Conservation (phyloP, 1,140 invertebrate genomes). For the Ectropis grisescens region DNA sequence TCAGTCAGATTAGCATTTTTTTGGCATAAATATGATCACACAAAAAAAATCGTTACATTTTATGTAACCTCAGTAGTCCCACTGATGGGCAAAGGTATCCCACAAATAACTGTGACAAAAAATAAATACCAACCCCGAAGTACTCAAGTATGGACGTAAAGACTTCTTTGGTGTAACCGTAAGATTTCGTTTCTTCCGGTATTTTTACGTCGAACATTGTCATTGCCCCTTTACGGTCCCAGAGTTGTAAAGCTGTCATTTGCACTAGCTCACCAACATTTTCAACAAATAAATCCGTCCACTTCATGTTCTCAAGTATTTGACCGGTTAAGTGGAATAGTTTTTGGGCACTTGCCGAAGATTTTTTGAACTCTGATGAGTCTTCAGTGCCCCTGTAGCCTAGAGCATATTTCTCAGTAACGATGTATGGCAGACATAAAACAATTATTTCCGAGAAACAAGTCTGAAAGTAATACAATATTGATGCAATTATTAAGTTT, state of each 20-base stretch:
- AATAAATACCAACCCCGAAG: slow-evolving; percentile 41
- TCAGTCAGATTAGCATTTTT: too few relatives aligned
- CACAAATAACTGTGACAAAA: too few relatives aligned
- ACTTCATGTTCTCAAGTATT: slow-evolving; percentile 35
- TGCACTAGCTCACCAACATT: slow-evolving; percentile 44
- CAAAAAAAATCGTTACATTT: too few relatives aligned
- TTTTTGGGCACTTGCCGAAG: slow-evolving; percentile 20
- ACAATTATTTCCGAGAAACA: slow-evolving; percentile 39
- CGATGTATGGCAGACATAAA: slow-evolving; percentile 41
- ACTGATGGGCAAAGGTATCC: too few relatives aligned
- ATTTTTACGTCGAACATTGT: slow-evolving; percentile 25
- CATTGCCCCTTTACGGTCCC: slow-evolving; percentile 22
- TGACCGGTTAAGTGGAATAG: slow-evolving; percentile 34
- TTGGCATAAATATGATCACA: too few relatives aligned
- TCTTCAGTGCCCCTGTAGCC: background rate
- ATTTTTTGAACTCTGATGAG: slow-evolving; percentile 7
- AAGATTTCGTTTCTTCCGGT: slow-evolving; percentile 14
- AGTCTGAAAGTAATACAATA: slow-evolving; percentile 21
- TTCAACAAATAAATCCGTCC: slow-evolving; percentile 41
- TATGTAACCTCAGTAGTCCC: too few relatives aligned
- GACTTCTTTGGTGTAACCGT: slow-evolving; percentile 31
- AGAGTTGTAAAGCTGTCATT: slow-evolving; percentile 25
- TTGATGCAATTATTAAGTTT: too few relatives aligned
- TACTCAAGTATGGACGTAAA: slow-evolving; percentile 42
- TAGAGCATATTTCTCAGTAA: slow-evolving; percentile 36